Evolutionary conservation across 2,113 vertebrate species (phyloP).

Genomic region (Lepus timidus): DNA sequence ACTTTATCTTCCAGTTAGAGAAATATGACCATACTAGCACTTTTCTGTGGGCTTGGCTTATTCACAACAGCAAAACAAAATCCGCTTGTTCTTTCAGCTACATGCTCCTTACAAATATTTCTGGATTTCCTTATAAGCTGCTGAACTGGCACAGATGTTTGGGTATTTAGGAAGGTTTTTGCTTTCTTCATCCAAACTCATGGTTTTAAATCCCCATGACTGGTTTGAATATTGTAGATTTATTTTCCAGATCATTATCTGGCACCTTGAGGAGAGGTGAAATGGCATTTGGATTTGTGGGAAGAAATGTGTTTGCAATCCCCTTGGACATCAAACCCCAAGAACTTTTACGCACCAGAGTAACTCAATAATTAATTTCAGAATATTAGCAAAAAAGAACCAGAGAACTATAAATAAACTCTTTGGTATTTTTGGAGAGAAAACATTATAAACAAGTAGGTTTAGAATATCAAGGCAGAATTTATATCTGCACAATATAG

Average conservation of each 20-base stretch:
- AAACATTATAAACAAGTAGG: background rate
- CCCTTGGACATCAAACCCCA: background rate
- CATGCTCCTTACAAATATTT: slow-evolving; percentile 25
- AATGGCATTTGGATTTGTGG: background rate
- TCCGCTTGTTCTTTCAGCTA: background rate
- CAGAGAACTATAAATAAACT: background rate
- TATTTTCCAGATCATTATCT: background rate
- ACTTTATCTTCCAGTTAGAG: slow-evolving; percentile 62
- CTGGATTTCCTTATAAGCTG: slow-evolving; percentile 70
- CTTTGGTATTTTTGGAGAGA: background rate
- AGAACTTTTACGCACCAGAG: fast-evolving
- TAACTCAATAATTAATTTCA: background rate
- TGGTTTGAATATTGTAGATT: background rate
- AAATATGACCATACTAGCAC: slow-evolving; percentile 44
- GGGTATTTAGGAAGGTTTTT: background rate
- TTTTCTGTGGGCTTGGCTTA: slow-evolving; percentile 60
- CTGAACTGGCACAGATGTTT: slow-evolving; percentile 4
- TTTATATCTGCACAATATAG: background rate
- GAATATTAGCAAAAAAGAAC: background rate
- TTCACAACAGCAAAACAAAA: slow-evolving; percentile 64
- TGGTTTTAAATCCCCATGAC: background rate
- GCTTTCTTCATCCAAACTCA: slow-evolving; percentile 30
- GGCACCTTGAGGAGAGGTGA: background rate
- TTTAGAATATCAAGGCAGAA: background rate
- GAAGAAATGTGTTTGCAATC: background rate